phyloP scores from a whole-genome alignment of 2,888 invertebrate genomes.

The Lithosia quadra region DNA sequence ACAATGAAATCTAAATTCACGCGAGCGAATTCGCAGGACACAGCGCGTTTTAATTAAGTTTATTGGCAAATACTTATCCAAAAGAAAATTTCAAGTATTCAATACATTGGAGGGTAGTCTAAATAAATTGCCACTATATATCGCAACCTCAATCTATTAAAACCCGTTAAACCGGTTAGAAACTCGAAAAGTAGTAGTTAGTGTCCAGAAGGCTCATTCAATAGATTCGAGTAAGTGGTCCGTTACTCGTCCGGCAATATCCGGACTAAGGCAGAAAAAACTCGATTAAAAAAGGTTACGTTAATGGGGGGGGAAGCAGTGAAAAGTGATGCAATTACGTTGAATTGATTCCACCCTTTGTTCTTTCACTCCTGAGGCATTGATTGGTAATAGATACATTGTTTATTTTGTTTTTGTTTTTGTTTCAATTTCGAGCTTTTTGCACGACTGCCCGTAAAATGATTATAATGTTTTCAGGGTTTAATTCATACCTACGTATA shows the following conservation, averaged over 20 bases:
- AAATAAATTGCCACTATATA: conserved; percentile 67
- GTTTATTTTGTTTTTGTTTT: background rate
- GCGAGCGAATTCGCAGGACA: too few species aligned
- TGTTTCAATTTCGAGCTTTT: background rate
- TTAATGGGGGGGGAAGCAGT: conserved; percentile 73
- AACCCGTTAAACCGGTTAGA: conserved; percentile 76
- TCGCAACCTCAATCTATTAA: conserved; percentile 73
- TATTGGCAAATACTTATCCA: conserved; percentile 37
- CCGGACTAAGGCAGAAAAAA: conserved; percentile 76
- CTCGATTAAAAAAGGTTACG: conserved; percentile 79
- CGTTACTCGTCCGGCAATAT: conserved; percentile 80
- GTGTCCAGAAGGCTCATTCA: conserved; percentile 72
- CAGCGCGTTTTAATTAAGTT: conserved; percentile 22
- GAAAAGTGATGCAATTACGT: conserved; percentile 82
- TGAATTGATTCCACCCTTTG: conserved; percentile 74
- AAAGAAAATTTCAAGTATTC: conserved; percentile 32
- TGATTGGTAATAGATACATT: conserved; percentile 49
- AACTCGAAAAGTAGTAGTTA: conserved; percentile 77
- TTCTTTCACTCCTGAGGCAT: conserved; percentile 62
- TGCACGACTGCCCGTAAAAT: background rate
- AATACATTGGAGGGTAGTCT: conserved; percentile 36
- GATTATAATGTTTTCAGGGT: too few species aligned
- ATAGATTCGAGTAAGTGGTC: conserved; percentile 79
- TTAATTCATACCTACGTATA: too few species aligned
- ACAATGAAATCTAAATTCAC: too few species aligned